Conservation (phyloP, 1,140 invertebrate species). For the Gonioctena quinquepunctata region DNA sequence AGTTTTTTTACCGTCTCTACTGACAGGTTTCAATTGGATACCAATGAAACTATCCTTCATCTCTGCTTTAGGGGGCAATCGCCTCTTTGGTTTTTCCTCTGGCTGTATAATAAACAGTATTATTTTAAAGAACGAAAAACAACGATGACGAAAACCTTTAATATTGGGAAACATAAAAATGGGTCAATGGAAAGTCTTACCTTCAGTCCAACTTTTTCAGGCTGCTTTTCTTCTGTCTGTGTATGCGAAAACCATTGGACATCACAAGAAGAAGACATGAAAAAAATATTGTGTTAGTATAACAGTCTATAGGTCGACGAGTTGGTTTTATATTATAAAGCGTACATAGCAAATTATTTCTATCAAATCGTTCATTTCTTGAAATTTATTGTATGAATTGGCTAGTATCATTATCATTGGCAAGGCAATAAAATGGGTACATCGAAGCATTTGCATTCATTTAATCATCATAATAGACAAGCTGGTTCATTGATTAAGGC, state of each 20-base stretch:
- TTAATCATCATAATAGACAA: too few relatives aligned
- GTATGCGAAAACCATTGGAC: constrained; percentile 25
- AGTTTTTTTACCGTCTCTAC: constrained; percentile 56
- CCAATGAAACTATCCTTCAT: constrained; percentile 63
- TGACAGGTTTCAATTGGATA: constrained; percentile 66
- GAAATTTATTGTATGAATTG: too few relatives aligned
- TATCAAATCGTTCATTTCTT: too few relatives aligned
- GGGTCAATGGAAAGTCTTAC: constrained; percentile 38
- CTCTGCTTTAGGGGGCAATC: constrained; percentile 61
- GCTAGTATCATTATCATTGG: too few relatives aligned
- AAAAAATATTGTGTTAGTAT: constrained; percentile 7
- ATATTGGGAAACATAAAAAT: too few relatives aligned
- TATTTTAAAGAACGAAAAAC: not conserved
- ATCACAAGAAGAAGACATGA: constrained; percentile 14
- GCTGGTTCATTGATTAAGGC: too few relatives aligned
- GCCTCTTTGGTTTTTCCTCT: constrained; percentile 55
- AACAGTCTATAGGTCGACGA: not conserved
- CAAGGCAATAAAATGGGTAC: too few relatives aligned
- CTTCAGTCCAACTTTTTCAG: constrained; percentile 41
- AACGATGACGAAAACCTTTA: too few relatives aligned
- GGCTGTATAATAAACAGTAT: constrained; percentile 47
- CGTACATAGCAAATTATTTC: too few relatives aligned
- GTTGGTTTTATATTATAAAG: too few relatives aligned
- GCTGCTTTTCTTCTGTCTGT: constrained; percentile 44
- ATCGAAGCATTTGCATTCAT: too few relatives aligned